A percentile compares a stretch with the other conserved stretches of the same genome.
Evolutionary conservation across 2,888 invertebrate species (phyloP).

Genomic region (Hecatera dysodea): DNA sequence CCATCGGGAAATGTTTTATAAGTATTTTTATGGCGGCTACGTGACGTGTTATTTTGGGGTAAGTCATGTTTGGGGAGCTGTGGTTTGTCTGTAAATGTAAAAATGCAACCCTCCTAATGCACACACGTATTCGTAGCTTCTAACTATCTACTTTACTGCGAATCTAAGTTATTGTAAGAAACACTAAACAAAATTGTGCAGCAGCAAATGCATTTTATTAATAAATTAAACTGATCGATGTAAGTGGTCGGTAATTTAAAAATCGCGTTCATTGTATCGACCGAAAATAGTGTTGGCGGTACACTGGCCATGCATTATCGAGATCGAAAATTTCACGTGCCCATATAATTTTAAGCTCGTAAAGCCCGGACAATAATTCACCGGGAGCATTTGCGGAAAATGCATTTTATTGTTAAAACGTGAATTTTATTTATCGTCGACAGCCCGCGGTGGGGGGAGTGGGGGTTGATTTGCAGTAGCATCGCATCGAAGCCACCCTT

Average conservation of each 20-base stretch:
- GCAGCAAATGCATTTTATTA: constrained; percentile 48
- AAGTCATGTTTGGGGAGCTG: constrained; percentile 70
- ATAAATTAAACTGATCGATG: constrained; percentile 62
- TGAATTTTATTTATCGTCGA: constrained; percentile 91
- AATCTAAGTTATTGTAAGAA: constrained; percentile 37
- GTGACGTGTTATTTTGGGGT: constrained; percentile 83
- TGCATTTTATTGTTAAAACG: constrained; percentile 91
- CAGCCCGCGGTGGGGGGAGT: constrained; percentile 82
- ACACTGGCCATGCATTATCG: constrained; percentile 85
- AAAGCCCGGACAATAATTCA: constrained; percentile 90
- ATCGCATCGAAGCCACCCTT: constrained; percentile 89
- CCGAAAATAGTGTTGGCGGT: constrained; percentile 84
- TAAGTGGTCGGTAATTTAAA: constrained; percentile 68
- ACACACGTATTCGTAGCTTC: constrained; percentile 41
- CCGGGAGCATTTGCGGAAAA: constrained; percentile 90
- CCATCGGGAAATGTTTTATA: constrained; percentile 89
- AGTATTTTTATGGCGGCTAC: constrained; percentile 87
- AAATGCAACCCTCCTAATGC: constrained; percentile 74
- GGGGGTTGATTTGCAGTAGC: constrained; percentile 89
- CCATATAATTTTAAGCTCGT: constrained; percentile 91
- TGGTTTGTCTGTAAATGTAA: constrained; percentile 77
- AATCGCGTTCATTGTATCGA: constrained; percentile 69
- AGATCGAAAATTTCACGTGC: constrained; percentile 90
- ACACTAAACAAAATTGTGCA: constrained; percentile 53
- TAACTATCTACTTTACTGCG: constrained; percentile 36